Percentiles rank a stretch among this genome's conserved stretches.
Evolutionary conservation across 1,140 invertebrate species (phyloP).

Genomic region (Tetramorium alpestre): DNA sequence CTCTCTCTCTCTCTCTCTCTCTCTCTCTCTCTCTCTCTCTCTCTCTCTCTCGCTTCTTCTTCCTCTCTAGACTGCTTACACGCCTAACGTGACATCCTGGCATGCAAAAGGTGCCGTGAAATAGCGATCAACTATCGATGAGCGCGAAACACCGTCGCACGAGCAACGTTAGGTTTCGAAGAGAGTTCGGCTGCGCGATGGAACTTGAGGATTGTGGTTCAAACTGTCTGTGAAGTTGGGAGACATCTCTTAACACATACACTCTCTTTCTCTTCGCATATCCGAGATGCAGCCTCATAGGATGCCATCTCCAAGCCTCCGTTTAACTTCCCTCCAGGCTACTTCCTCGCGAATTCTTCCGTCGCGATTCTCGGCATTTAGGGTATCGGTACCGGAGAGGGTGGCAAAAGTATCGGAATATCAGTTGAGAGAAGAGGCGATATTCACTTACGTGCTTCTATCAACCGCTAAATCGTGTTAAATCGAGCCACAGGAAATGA

Average conservation of each 20-base stretch:
- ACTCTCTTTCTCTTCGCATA: conserved; percentile 17
- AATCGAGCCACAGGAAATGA: conserved; percentile 66
- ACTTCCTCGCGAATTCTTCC: background rate
- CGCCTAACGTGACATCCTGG: conserved; percentile 51
- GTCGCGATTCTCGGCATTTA: conserved; percentile 45
- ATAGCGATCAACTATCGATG: conserved; percentile 73
- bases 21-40: conserved; percentile 30
- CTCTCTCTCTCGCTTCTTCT: background rate
- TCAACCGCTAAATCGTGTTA: conserved; percentile 37
- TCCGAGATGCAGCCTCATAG: conserved; percentile 6
- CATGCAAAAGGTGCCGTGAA: conserved; percentile 50
- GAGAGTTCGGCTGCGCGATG: conserved; percentile 57
- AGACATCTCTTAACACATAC: conserved; percentile 58
- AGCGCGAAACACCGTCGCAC: conserved; percentile 14
- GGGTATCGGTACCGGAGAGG: background rate
- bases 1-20: conserved; percentile 11
- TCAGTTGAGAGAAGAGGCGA: conserved; percentile 8
- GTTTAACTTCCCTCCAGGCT: background rate
- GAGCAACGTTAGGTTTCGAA: conserved; percentile 43
- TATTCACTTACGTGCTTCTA: conserved; percentile 59
- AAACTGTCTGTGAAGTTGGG: conserved; percentile 75
- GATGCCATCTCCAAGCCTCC: background rate
- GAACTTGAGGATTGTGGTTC: conserved; percentile 76
- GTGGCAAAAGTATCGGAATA: conserved; percentile 50
- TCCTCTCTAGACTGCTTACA: background rate